Evolutionary conservation across 2,797 vertebrate genomes (phyloP), one percentile per base, ranked within the genome.

Genomic region (Sciurus vulgaris): DNA sequence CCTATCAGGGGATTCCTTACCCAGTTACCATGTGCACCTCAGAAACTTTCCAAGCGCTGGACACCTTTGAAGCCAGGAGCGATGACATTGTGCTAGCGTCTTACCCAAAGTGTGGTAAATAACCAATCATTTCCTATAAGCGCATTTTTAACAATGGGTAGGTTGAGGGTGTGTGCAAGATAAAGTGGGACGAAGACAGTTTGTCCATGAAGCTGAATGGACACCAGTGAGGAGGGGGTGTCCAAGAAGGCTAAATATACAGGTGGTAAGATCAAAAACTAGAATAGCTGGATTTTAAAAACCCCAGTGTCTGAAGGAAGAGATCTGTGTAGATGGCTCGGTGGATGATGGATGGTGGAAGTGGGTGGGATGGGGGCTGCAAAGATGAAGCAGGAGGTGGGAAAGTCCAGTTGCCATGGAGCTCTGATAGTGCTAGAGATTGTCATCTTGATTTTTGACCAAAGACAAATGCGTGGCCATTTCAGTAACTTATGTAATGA

Each of bases 21-120:
- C 98, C 98, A 0, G 15, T 70, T 9, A 73, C 98, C 51, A 90
- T 99, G 97, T 98, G 98, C 30, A 97, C 98, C 0, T 93, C 96
- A 82, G 98, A 98, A 4, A 96, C 98, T 30, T 93, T 99, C 35
- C 97, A 96, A 95, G 98, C 98, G 14, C 69, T 99, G 98, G 97
- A 98, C 26, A 22, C n/a, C 81, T 72, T 99, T 56, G 89, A 98
- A 94, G 99, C 98, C 49, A 97, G 98, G 81, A 95, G 95, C 5
- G 98, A 99, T 4, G 99, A 99, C 95, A 30, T 99, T 70, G 77
- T 99, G 97, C 94, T 99, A 13, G 98, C 98, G 44, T 98, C 98
- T 9, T 99, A 99, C 93, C 99, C 99, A 13, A 99, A 99, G 96
- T 99, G 98, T 83, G 99, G 99, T 99, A 97, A 99, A 98, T 98